phyloP scores from a whole-genome alignment of 2,113 vertebrate genomes.

The Puffinus mauretanicus region DNA sequence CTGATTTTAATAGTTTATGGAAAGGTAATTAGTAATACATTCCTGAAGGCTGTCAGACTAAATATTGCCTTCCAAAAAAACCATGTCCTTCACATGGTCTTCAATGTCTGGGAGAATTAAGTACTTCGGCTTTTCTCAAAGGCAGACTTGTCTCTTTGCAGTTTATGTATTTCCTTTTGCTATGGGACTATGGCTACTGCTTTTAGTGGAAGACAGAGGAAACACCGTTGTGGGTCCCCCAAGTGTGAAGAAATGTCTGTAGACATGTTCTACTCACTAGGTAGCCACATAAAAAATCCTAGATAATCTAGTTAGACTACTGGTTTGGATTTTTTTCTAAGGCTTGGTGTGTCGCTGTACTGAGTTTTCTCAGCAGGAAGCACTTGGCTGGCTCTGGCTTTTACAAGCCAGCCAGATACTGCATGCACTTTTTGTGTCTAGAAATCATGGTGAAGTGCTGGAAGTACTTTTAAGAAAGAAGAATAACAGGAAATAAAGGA shows the following conservation, averaged over 20 bases:
- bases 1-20: neutral
- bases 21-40: neutral
- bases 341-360: neutral
- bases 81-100: neutral
- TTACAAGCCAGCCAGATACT: neutral
- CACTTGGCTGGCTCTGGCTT: neutral
- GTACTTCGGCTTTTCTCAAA: neutral
- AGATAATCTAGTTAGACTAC: neutral
- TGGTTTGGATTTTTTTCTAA: neutral
- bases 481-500: neutral
- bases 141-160: neutral
- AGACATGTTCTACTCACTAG: neutral
- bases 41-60: neutral
- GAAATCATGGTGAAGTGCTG: neutral
- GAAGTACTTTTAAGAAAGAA: neutral
- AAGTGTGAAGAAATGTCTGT: neutral
- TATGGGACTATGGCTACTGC: neutral
- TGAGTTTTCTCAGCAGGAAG: neutral
- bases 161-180: neutral
- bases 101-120: neutral
- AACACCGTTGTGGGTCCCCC: fast-evolving
- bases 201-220: neutral
- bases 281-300: neutral
- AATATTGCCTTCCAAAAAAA: neutral
- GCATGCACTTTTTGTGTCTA: neutral